Conservation (phyloP, 2,113 vertebrate genomes). For the Ammodramus savannarum region DNA sequence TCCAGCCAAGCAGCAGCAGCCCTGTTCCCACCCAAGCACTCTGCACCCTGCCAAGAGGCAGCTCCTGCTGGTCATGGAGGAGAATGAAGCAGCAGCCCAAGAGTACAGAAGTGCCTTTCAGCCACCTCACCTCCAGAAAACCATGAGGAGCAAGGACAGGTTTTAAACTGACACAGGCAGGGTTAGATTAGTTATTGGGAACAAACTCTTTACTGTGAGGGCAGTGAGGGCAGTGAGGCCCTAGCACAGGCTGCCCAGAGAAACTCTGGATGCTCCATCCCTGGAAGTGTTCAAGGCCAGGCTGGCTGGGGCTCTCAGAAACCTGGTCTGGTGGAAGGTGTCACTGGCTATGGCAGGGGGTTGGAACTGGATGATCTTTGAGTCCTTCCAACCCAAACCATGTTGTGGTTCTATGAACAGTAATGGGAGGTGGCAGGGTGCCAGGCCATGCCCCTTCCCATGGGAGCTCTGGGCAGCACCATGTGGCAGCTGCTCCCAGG, state of each 20-base stretch:
- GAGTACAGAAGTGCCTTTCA: not conserved
- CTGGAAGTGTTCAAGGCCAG: not conserved
- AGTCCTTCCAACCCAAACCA: not conserved
- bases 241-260: not conserved
- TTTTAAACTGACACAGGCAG: not conserved
- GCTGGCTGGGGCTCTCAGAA: not conserved
- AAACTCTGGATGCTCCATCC: not conserved
- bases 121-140: not conserved
- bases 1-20: not conserved
- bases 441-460: not conserved
- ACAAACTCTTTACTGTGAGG: not conserved
- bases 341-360: accelerated
- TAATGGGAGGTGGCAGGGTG: not conserved
- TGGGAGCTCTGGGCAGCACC: not conserved
- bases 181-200: not conserved
- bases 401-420: not conserved
- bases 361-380: not conserved
- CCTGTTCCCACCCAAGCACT: not conserved
- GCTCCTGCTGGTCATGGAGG: not conserved
- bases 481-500: not conserved
- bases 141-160: not conserved
- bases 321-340: not conserved
- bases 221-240: not conserved
- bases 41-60: not conserved
- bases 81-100: not conserved